A percentile compares a stretch with the other conserved stretches of the same genome.
Evolutionary conservation across 2,797 vertebrate genomes (phyloP).

Genomic region (Acanthopagrus latus): DNA sequence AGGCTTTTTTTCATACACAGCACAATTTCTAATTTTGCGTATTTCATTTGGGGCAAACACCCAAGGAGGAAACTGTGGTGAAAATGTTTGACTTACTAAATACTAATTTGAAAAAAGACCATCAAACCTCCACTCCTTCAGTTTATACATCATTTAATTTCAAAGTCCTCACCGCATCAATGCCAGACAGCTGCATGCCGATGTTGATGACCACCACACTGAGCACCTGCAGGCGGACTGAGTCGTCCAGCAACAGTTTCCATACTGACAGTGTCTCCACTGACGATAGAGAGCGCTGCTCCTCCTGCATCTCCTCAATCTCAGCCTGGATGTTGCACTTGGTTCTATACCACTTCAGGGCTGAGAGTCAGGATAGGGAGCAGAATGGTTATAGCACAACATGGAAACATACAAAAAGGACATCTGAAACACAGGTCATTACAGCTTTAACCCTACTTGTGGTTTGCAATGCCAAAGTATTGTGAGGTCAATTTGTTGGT

Average conservation of each 20-base stretch:
- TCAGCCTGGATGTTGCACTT: slow-evolving; percentile 87
- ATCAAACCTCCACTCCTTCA: background rate
- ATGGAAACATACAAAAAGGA: background rate
- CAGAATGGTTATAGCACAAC: background rate
- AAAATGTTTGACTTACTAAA: background rate
- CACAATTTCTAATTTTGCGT: background rate
- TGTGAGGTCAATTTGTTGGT: background rate
- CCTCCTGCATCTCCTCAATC: slow-evolving; percentile 92
- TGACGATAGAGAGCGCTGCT: slow-evolving; percentile 88
- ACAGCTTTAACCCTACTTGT: background rate
- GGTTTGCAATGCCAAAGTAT: background rate
- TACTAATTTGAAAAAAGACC: background rate
- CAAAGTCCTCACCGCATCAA: slow-evolving; percentile 89
- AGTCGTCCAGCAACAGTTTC: slow-evolving; percentile 84
- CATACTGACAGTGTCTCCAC: slow-evolving; percentile 85
- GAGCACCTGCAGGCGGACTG: slow-evolving; percentile 89
- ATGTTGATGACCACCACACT: slow-evolving; percentile 91
- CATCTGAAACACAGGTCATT: background rate
- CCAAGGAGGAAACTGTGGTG: background rate
- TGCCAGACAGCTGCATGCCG: slow-evolving; percentile 94
- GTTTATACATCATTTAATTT: background rate
- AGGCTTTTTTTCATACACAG: background rate
- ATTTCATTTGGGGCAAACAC: background rate
- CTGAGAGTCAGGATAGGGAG: slow-evolving; percentile 67
- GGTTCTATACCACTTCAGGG: slow-evolving; percentile 88